Evolutionary conservation across 2,113 vertebrate genomes (phyloP).

Genomic region (Rhegmatorhina hoffmannsi): DNA sequence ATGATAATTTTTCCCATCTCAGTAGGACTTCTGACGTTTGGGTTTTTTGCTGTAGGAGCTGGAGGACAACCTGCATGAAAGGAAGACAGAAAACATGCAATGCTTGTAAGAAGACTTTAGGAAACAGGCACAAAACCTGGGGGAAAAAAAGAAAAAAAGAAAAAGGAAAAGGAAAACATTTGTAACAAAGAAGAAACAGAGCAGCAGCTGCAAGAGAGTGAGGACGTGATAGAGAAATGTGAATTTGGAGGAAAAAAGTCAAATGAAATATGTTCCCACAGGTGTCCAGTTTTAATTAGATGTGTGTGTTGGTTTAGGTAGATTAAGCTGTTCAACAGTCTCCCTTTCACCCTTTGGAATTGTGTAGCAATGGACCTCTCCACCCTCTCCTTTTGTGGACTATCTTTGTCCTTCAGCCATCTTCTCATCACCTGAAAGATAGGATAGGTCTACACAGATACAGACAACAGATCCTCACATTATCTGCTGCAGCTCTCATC

Average conservation of each 20-base stretch:
- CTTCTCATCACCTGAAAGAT: neutral
- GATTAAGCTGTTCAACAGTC: too few relatives aligned
- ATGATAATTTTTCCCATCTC: too few relatives aligned
- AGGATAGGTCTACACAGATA: neutral
- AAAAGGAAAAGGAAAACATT: too few relatives aligned
- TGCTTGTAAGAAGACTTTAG: too few relatives aligned
- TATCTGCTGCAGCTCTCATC: neutral
- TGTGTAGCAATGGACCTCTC: neutral
- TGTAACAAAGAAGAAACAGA: too few relatives aligned
- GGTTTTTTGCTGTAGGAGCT: neutral
- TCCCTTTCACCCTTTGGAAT: too few relatives aligned
- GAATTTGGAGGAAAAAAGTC: neutral
- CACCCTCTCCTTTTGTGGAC: neutral
- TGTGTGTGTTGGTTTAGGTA: too few relatives aligned
- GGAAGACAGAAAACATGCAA: neutral
- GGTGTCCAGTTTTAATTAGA: too few relatives aligned
- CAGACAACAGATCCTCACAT: neutral
- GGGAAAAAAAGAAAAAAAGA: too few relatives aligned
- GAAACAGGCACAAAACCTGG: too few relatives aligned
- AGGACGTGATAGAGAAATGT: neutral
- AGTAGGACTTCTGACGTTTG: accelerated
- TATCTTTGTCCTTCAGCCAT: neutral
- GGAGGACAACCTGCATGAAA: neutral
- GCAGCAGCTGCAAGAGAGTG: neutral
- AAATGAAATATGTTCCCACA: too few relatives aligned